Conservation (phyloP, 2,797 vertebrate species). For the Ciconia nigra region DNA sequence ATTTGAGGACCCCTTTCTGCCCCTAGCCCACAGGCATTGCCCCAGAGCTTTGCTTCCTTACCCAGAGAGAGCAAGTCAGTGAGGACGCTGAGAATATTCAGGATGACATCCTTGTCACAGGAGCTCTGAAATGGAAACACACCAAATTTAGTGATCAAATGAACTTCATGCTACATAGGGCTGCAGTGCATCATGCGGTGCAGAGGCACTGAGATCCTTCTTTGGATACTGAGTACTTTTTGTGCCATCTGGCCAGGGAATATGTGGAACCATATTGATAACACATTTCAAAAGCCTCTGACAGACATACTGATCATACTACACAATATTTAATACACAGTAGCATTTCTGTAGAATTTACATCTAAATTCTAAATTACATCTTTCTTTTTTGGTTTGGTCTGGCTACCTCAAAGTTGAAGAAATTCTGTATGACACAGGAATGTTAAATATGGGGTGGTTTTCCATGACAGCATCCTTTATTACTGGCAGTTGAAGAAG, state of each 20-base stretch:
- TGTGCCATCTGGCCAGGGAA: not conserved
- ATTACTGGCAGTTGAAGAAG: not conserved
- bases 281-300: not conserved
- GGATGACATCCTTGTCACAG: constrained; percentile 78
- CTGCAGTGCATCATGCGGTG: not conserved
- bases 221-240: not conserved
- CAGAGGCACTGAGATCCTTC: not conserved
- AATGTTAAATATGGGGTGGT: not conserved
- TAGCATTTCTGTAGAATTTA: not conserved
- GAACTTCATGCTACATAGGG: not conserved
- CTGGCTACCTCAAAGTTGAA: not conserved
- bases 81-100: constrained; percentile 83
- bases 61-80: constrained; percentile 88
- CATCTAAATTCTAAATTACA: not conserved
- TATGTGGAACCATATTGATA: not conserved
- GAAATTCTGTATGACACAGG: not conserved
- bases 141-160: not conserved
- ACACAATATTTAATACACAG: not conserved
- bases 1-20: not conserved
- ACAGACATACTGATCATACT: not conserved
- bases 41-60: constrained; percentile 66
- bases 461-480: not conserved
- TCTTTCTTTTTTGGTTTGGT: not conserved
- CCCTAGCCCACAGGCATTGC: too few species aligned
- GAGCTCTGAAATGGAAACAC: constrained; percentile 77